phyloP scores from a whole-genome alignment of 2,113 vertebrate genomes.

The Thalassarche chlororhynchos region DNA sequence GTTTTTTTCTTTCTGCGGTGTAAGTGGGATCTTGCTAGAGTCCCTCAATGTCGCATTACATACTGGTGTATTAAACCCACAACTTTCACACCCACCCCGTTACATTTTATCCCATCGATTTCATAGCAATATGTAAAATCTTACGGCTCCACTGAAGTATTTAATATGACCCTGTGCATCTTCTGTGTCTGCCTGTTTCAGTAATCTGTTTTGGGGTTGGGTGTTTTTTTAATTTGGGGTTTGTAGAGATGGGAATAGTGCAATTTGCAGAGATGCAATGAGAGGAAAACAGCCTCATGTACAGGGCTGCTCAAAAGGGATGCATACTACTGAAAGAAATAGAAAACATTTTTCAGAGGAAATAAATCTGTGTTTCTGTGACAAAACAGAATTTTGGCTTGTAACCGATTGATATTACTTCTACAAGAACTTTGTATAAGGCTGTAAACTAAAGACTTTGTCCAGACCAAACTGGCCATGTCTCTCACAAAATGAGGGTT shows the following conservation, averaged over 20 bases:
- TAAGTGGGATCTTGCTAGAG: not conserved
- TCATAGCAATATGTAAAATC: rapidly evolving
- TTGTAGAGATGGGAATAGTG: not conserved
- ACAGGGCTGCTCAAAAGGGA: not conserved
- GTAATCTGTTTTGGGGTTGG: not conserved
- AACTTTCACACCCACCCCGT: rapidly evolving
- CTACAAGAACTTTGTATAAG: not conserved
- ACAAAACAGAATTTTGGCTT: not conserved
- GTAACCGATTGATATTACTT: rapidly evolving
- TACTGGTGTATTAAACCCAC: not conserved
- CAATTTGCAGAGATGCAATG: rapidly evolving
- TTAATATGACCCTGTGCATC: not conserved
- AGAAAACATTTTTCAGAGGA: not conserved
- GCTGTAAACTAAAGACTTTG: not conserved
- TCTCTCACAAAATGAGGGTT: rapidly evolving
- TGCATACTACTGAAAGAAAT: not conserved
- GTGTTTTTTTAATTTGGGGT: no score
- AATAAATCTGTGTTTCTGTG: not conserved
- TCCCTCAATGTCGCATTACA: not conserved
- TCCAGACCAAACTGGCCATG: not conserved
- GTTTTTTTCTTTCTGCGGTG: not conserved
- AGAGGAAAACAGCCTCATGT: no score
- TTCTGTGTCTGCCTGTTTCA: not conserved
- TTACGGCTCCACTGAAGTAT: no score
- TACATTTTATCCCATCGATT: not conserved